phyloP scores from a whole-genome alignment of 2,797 vertebrate genomes.

The Catostomus latipinnis region DNA sequence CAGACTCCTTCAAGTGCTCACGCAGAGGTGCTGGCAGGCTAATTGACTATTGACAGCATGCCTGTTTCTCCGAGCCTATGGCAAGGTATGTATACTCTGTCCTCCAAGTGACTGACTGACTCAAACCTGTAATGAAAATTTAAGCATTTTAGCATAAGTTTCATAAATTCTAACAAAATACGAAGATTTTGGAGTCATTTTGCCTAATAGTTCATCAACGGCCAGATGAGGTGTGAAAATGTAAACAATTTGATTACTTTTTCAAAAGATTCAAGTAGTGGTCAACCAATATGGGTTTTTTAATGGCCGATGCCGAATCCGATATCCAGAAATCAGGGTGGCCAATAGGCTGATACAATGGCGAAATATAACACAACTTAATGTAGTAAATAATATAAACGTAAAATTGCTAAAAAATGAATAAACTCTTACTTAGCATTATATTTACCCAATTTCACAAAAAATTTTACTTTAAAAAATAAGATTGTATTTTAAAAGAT shows the following conservation, averaged over 20 bases:
- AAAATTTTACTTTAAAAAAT: too few species aligned
- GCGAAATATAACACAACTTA: too few species aligned
- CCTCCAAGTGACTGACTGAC: constrained; percentile 59
- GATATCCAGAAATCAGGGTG: too few species aligned
- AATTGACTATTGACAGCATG: constrained; percentile 68
- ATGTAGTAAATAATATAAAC: too few species aligned
- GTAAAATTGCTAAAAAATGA: too few species aligned
- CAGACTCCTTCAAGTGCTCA: constrained; percentile 38
- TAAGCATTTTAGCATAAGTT: neutral
- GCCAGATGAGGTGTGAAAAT: constrained; percentile 31
- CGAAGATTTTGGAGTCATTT: neutral
- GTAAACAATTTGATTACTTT: neutral
- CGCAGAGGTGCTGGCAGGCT: constrained; percentile 51
- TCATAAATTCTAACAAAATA: constrained; percentile 6
- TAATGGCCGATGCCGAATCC: too few species aligned
- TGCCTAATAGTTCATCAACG: neutral
- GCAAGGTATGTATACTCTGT: constrained; percentile 47
- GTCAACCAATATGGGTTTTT: too few species aligned
- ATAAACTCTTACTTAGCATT: too few species aligned
- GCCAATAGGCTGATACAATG: too few species aligned
- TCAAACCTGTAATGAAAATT: constrained; percentile 51
- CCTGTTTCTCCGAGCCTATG: constrained; percentile 60
- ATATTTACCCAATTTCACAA: too few species aligned
- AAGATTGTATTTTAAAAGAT: too few species aligned
- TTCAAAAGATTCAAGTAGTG: neutral